Conservation (phyloP, 2,888 invertebrate genomes). For the Anthrax anthrax region DNA sequence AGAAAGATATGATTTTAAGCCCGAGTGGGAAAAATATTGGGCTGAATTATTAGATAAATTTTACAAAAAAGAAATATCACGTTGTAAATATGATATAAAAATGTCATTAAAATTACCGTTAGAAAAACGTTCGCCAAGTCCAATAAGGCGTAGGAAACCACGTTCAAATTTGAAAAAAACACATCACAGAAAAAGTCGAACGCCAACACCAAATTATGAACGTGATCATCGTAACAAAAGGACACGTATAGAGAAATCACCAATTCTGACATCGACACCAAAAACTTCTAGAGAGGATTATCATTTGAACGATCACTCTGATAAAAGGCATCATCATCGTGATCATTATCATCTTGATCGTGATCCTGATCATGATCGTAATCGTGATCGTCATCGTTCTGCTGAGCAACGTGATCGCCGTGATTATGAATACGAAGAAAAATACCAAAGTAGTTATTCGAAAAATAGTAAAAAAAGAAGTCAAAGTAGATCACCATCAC, state of each 20-base stretch:
- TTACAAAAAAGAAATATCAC: slow-evolving; percentile 7
- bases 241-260: not conserved
- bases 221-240: not conserved
- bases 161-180: not conserved
- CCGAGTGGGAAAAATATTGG: slow-evolving; percentile 11
- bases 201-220: not conserved
- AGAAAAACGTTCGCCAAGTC: slow-evolving; percentile 9
- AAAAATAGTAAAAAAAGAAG: not conserved
- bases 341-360: not conserved
- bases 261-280: slow-evolving; percentile 1
- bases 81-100: slow-evolving; percentile 9
- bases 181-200: not conserved
- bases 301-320: not conserved
- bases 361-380: too few relatives aligned
- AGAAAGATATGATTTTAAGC: slow-evolving; percentile 10
- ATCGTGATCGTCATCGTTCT: too few relatives aligned
- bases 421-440: not conserved
- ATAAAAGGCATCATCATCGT: not conserved
- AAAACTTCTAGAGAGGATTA: not conserved
- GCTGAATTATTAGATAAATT: slow-evolving; percentile 6
- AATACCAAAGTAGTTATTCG: too few relatives aligned
- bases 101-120: slow-evolving; percentile 8
- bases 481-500: not conserved
- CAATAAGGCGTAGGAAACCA: slow-evolving; percentile 1
- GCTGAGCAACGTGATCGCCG: not conserved